phyloP scores from a whole-genome alignment of 2,797 vertebrate species.

The Urosaurus nigricauda region DNA sequence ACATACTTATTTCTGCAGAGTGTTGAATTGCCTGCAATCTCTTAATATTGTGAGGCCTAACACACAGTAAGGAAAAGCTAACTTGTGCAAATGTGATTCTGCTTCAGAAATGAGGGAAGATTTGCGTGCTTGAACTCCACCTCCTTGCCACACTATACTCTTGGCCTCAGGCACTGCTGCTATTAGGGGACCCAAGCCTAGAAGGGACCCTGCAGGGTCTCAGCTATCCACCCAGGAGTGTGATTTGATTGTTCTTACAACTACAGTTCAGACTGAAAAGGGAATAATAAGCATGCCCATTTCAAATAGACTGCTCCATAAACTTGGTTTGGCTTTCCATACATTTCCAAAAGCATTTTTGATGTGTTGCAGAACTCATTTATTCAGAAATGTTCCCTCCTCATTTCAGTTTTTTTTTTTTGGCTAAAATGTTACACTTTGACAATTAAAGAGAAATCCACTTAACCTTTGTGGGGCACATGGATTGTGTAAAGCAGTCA shows the following conservation, averaged over 20 bases:
- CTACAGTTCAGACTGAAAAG: constrained; percentile 46
- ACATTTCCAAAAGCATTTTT: constrained; percentile 48
- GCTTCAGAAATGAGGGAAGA: constrained; percentile 76
- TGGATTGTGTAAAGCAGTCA: neutral
- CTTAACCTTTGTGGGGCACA: constrained; percentile 15
- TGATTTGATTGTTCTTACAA: constrained; percentile 63
- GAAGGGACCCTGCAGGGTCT: constrained; percentile 75
- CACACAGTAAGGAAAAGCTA: constrained; percentile 52
- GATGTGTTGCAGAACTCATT: constrained; percentile 50
- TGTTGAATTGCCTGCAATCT: constrained; percentile 52
- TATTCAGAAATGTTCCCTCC: constrained; percentile 56
- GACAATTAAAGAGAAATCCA: constrained; percentile 56
- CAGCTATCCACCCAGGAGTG: constrained; percentile 64
- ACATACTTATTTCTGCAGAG: constrained; percentile 33
- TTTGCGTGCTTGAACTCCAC: constrained; percentile 63
- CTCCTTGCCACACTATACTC: constrained; percentile 68
- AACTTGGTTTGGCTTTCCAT: constrained; percentile 59
- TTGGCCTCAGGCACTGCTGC: constrained; percentile 75
- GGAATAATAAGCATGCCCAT: constrained; percentile 56
- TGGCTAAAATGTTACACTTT: constrained; percentile 67
- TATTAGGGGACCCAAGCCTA: constrained; percentile 71
- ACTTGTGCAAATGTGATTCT: constrained; percentile 53
- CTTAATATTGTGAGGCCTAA: constrained; percentile 56
- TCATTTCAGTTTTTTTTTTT: constrained; percentile 64
- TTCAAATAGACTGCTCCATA: constrained; percentile 65